A percentile compares a stretch with the other conserved stretches of the same genome.
Conservation (phyloP, 2,888 invertebrate species). For the Ophion slaviceki region DNA sequence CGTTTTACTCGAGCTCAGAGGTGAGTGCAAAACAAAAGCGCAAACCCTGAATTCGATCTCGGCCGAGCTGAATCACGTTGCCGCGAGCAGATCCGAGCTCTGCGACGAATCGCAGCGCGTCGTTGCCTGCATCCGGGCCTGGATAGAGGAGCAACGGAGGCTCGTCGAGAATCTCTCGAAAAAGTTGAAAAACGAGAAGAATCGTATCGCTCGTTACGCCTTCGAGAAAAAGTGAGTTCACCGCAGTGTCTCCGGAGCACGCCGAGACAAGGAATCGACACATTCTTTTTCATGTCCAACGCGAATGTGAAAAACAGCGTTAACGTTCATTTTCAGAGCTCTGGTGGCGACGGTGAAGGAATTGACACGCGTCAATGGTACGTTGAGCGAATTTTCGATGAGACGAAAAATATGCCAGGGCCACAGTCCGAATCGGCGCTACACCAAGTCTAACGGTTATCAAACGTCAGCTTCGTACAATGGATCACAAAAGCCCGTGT, state of each 20-base stretch:
- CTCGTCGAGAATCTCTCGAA: constrained; percentile 69
- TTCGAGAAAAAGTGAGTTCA: constrained; percentile 76
- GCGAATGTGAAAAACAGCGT: constrained; percentile 40
- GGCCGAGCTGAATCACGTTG: constrained; percentile 75
- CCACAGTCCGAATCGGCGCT: constrained; percentile 36
- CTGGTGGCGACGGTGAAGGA: constrained; percentile 71
- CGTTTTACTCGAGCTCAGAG: constrained; percentile 74
- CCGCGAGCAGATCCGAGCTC: constrained; percentile 76
- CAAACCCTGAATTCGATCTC: constrained; percentile 75
- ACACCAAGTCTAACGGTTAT: constrained; percentile 31
- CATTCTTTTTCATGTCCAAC: background rate
- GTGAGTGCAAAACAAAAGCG: constrained; percentile 76
- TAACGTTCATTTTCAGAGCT: constrained; percentile 70
- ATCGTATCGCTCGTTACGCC: constrained; percentile 71
- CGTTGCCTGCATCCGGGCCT: constrained; percentile 75
- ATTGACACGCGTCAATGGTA: constrained; percentile 70
- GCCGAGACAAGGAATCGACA: too few relatives aligned
- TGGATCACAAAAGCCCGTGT: constrained; percentile 17
- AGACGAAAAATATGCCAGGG: constrained; percentile 39
- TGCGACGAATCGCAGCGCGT: constrained; percentile 78
- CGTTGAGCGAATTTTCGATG: constrained; percentile 58
- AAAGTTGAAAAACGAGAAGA: constrained; percentile 74
- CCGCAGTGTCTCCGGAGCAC: background rate
- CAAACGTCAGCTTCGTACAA: constrained; percentile 26
- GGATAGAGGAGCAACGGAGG: constrained; percentile 77